These are phyloP conservation scores for Latrodectus elegans DNA, from an alignment of 2,888 invertebrate species.

Conservation along the genomic window DNA sequence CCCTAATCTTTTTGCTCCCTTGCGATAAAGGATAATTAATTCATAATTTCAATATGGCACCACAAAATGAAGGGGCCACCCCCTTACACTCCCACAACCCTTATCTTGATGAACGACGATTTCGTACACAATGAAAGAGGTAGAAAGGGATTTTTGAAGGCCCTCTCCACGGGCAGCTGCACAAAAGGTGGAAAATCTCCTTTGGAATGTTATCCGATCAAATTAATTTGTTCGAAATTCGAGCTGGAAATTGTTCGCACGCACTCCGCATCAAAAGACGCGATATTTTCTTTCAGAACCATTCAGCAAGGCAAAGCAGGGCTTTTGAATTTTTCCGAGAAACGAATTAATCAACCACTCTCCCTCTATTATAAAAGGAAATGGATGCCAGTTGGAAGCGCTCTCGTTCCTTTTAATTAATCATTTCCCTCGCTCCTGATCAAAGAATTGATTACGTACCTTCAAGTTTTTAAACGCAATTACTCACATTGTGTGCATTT, in stretches of 20 bases:
- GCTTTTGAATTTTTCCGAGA: not conserved
- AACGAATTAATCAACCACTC: not conserved
- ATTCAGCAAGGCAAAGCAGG: not conserved
- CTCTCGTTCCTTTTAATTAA: no score
- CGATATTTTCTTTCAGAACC: not conserved
- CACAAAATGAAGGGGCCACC: not conserved
- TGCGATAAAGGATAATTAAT: conserved; percentile 57
- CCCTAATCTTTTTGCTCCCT: conserved; percentile 17
- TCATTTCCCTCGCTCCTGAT: no score
- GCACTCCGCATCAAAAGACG: not conserved
- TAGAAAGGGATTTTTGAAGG: not conserved
- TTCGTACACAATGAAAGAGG: not conserved
- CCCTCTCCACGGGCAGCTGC: not conserved
- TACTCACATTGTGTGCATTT: no score
- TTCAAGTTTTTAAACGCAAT: no score
- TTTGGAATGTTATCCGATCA: not conserved
- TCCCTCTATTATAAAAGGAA: no score
- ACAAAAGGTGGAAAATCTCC: conserved; percentile 1
- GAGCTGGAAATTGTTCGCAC: not conserved
- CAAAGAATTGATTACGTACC: no score
- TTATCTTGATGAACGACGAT: not conserved
- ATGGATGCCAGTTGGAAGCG: no score
- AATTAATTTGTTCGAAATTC: conserved; percentile 5
- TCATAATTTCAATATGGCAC: conserved; percentile 54
- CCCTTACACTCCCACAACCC: not conserved